Evolutionary conservation across 2,113 vertebrate species (phyloP).

Genomic region (Pithys albifrons): DNA sequence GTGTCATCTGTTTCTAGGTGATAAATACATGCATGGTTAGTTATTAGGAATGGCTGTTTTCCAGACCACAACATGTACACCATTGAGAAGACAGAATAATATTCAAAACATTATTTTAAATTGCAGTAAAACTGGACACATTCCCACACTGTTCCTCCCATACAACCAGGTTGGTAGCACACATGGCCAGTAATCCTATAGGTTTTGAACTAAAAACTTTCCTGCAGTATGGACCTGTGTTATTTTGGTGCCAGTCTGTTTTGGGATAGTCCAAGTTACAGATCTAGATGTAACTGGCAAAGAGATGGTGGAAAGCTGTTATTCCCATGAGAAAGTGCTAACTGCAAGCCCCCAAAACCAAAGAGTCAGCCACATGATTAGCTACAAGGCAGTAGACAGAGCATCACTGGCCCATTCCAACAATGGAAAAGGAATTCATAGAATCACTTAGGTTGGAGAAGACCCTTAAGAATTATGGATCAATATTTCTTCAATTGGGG

Average conservation of each 20-base stretch:
- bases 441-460: not conserved
- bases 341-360: not conserved
- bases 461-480: not conserved
- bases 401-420: not conserved
- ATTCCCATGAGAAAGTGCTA: not conserved
- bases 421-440: not conserved
- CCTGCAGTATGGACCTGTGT: not conserved
- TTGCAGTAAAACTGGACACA: not conserved
- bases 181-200: not conserved
- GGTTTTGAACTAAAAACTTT: not conserved
- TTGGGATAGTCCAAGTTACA: not conserved
- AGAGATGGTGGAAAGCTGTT: not conserved
- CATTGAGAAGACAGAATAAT: not conserved
- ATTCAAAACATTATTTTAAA: not conserved
- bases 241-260: not conserved
- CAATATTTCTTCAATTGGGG: not conserved
- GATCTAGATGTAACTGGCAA: not conserved
- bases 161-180: not conserved
- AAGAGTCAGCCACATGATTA: not conserved
- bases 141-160: not conserved
- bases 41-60: not conserved
- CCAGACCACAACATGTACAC: not conserved
- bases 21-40: conserved; percentile 37
- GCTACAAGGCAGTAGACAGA: not conserved
- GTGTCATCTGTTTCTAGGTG: conserved; percentile 76